Base-by-base conservation (phyloP, 2,113 vertebrate genomes). In the Tenrec ecaudatus region DNA sequence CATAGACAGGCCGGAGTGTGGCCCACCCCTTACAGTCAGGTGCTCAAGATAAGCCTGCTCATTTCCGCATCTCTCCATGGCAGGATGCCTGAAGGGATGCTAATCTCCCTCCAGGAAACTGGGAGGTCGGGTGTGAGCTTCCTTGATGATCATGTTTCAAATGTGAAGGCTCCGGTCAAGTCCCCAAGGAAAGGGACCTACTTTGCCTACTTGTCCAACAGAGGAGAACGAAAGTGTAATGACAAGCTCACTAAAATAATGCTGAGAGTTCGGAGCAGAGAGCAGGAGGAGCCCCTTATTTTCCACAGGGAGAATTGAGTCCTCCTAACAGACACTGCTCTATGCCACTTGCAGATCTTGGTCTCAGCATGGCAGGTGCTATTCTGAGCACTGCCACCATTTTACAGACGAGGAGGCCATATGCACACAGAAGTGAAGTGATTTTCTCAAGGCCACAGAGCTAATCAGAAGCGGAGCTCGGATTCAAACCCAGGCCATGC, bases 381-480 rank as follows among this genome's bases (percentile, higher is more conserved):
- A 2, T 90, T 85, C 71, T 20, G 82, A 73, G 20, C 66, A 40
- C 27, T 66, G 47, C 69, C 19, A 75, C 27, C 89, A 16, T 78
- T 88, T 91, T 29, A 60, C 12, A 47, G 20, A 62, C 79, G 85
- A 71, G 22, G 33, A 94, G 90, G 71, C 12, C 79, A n/a, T n/a
- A 80, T 43, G 57, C 57, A 77, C 62, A 84, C 29, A 76, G 40
- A 93, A 15, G 60, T 33, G 43, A 7, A 80, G 27, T 88, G 60
- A 78, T 33, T 92, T 89, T 25, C 53, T 40, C 71, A 66, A 81
- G 15, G 40, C 64, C 69, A 84, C 82, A 88, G 38, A 88, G 31
- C 90, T 68, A 60, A 73, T 47, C 43, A 69, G 38, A 69, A 23
- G n/a, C n/a, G 73, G 71, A 89, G 20, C n/a, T 85, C 77, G 43